These are phyloP conservation scores for Drosophila ananassae DNA, from an alignment of 1,140 invertebrate species.

Conservation along the genomic window DNA sequence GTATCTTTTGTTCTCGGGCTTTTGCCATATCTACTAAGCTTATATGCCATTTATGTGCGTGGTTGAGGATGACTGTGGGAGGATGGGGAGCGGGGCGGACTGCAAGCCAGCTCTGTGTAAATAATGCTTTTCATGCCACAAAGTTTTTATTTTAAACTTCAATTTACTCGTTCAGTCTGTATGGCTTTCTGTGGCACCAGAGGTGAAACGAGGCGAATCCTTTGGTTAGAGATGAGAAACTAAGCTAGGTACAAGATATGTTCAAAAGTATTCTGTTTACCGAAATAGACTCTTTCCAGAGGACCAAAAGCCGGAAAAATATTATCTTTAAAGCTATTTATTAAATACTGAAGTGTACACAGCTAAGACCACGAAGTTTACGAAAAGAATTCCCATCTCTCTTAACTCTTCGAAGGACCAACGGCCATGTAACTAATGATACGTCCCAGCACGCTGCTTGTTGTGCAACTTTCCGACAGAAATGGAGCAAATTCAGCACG, in stretches of 20 bases:
- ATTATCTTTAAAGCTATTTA: background rate
- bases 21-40: constrained; percentile 58
- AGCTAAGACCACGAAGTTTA: background rate
- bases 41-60: constrained; percentile 62
- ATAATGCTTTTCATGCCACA: constrained; percentile 70
- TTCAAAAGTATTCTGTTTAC: no score
- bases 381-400: background rate
- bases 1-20: constrained; percentile 72
- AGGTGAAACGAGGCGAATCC: background rate
- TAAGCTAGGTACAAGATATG: background rate
- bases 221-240: constrained; percentile 11
- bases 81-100: constrained; percentile 3
- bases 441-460: constrained; percentile 53
- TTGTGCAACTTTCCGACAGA: constrained; percentile 64
- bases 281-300: no score
- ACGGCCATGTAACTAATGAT: constrained; percentile 72
- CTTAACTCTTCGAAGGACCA: background rate
- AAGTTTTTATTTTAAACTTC: constrained; percentile 80
- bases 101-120: constrained; percentile 53
- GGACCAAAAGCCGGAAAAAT: no score
- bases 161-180: constrained; percentile 62
- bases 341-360: background rate
- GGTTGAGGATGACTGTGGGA: constrained; percentile 9
- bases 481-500: constrained; percentile 81
- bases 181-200: constrained; percentile 6